Base-by-base conservation (phyloP, 2,888 invertebrate species). In the Pterostichus madidus region DNA sequence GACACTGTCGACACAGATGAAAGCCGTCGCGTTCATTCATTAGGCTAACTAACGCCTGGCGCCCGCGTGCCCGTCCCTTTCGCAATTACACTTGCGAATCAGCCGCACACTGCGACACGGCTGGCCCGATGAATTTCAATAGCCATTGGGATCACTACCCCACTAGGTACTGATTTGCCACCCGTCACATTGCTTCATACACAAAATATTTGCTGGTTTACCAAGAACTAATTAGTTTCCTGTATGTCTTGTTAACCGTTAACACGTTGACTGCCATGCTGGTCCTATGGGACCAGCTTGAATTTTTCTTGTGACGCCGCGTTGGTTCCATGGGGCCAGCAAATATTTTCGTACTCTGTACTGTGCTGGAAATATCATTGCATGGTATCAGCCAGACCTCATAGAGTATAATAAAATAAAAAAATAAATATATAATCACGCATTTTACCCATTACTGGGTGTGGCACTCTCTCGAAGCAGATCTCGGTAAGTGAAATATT, bases 71-170 rank as follows among this genome's bases (percentile, higher is more conserved):
- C 77, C 83, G 83, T 84, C 85, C 85, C 85, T 86, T 84, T 85
- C 84, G 84, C 85, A 85, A 85, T 85, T 86, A 85, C 84, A 85
- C 85, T 86, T 84, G 84, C 84, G 85, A 83, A 80, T 80, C 80
- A 80, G 80, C 68, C 35, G 52, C 52, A 32, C 75, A 84, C 80
- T 68, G 80, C 68, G 52, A 32, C 52, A 32, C 75, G 84, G 84
- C 83, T 83, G 85, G 85, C 84, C 85, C 85, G 84, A 83, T 85
- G 83, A 85, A 85, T 85, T 85, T 85, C 85, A 85, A 85, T 85
- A 84, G 83, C 83, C 76, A 61, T 80, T 64, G 61, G 44, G n/a
- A 68, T 39, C 68, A 39, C 59, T 13, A 46, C 13, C 24, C 71
- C 31, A 64, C 64, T n/a, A n/a, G n/a, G n/a, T n/a, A 13, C 64